A percentile compares a stretch with the other conserved stretches of the same genome.
phyloP scores from a whole-genome alignment of 2,888 invertebrate genomes.

The Lithophane ornitopus region DNA sequence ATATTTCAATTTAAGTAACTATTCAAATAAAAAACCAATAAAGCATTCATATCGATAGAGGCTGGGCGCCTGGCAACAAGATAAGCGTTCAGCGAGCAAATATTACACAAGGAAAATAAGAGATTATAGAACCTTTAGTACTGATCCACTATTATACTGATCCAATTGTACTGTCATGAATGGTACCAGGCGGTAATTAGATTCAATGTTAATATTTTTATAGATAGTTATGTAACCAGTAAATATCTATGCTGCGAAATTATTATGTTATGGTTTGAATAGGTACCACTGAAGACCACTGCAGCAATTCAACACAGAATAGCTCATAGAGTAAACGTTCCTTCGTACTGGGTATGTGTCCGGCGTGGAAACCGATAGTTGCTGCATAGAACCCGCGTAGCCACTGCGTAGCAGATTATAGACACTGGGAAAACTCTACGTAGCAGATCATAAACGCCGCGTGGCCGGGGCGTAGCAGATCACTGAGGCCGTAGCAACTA shows the following conservation, averaged over 20 bases:
- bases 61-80: constrained; percentile 9
- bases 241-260: no score
- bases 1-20: constrained; percentile 11
- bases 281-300: not conserved
- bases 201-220: constrained; percentile 10
- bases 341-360: no score
- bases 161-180: constrained; percentile 30
- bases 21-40: constrained; percentile 37
- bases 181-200: constrained; percentile 18
- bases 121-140: constrained; percentile 31
- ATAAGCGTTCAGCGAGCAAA: constrained; percentile 34
- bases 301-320: not conserved
- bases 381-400: not conserved
- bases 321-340: not conserved
- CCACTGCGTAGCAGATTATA: not conserved
- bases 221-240: not conserved
- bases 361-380: not conserved
- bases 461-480: not conserved
- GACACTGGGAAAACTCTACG: not conserved
- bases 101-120: constrained; percentile 39
- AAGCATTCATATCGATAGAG: constrained; percentile 29
- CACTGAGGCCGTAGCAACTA: no score
- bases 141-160: constrained; percentile 12
- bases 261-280: not conserved
- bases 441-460: not conserved